Conservation (phyloP, 2,113 vertebrate species). For the Alethe diademata region DNA sequence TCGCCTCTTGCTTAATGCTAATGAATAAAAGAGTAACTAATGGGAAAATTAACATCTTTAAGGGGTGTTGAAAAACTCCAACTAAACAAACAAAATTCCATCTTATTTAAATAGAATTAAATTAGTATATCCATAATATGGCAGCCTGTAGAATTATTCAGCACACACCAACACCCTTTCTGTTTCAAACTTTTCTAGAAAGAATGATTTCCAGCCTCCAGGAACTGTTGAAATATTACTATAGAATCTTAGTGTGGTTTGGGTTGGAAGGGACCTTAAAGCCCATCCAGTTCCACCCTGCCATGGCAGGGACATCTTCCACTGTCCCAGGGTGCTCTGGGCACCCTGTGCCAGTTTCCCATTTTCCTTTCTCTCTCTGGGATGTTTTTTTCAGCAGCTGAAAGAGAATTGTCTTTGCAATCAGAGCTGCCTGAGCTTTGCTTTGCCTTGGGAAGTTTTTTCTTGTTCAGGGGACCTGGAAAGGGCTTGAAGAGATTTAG, state of each 20-base stretch:
- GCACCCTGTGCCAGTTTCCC: not conserved
- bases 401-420: not conserved
- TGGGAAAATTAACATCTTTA: not conserved
- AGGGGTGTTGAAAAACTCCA: not conserved
- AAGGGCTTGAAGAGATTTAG: not conserved
- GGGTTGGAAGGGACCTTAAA: not conserved
- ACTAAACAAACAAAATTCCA: not conserved
- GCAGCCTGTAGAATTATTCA: not conserved
- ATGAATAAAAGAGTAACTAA: not conserved
- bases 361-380: not conserved
- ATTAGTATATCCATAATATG: not conserved
- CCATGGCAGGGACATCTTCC: not conserved
- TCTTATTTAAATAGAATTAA: not conserved
- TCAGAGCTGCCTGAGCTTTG: not conserved
- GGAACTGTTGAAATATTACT: not conserved
- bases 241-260: not conserved
- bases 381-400: not conserved
- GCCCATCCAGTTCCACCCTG: rapidly evolving
- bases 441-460: not conserved
- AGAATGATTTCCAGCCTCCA: not conserved
- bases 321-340: too few species aligned
- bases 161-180: not conserved
- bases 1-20: not conserved
- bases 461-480: not conserved
- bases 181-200: not conserved